Evolutionary conservation across 1,140 invertebrate species (phyloP).

Genomic region (Drosophila saltans): DNA sequence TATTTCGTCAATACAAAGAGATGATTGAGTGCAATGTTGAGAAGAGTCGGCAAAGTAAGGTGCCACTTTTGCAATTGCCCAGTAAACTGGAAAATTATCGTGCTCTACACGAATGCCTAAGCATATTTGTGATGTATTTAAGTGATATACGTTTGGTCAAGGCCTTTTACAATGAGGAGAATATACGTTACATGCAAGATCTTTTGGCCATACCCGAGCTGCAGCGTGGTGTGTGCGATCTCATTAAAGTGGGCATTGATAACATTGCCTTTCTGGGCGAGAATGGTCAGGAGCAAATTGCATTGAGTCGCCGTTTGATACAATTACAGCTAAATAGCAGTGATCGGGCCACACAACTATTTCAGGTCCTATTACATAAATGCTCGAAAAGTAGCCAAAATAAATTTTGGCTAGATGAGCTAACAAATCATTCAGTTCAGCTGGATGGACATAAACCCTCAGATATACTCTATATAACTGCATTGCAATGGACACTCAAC

Average conservation of each 20-base stretch:
- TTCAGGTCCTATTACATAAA: conserved; percentile 57
- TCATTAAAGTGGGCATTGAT: conserved; percentile 82
- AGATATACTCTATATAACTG: conserved; percentile 72
- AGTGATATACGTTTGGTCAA: conserved; percentile 77
- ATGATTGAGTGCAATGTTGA: conserved; percentile 16
- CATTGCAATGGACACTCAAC: conserved; percentile 78
- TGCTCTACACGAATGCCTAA: conserved; percentile 70
- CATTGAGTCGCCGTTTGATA: conserved; percentile 65
- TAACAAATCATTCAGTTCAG: conserved; percentile 2
- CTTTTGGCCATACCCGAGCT: conserved; percentile 63
- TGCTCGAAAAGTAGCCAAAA: conserved; percentile 37
- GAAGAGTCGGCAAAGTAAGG: conserved; percentile 14
- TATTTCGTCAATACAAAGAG: conserved; percentile 70
- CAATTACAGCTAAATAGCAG: conserved; percentile 75
- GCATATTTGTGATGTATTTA: conserved; percentile 76
- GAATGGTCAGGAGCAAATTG: conserved; percentile 66
- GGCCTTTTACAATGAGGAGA: conserved; percentile 81
- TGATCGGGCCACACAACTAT: conserved; percentile 61
- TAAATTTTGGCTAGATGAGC: conserved; percentile 70
- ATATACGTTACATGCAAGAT: conserved; percentile 77
- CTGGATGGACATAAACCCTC: conserved; percentile 60
- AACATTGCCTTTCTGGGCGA: conserved; percentile 78
- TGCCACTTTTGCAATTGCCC: conserved; percentile 39
- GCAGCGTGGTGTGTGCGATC: conserved; percentile 72
- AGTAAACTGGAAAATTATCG: conserved; percentile 60